A percentile compares a stretch with the other conserved stretches of the same genome.
Evolutionary conservation across 2,797 vertebrate genomes (phyloP).

Genomic region (Smutsia gigantea): DNA sequence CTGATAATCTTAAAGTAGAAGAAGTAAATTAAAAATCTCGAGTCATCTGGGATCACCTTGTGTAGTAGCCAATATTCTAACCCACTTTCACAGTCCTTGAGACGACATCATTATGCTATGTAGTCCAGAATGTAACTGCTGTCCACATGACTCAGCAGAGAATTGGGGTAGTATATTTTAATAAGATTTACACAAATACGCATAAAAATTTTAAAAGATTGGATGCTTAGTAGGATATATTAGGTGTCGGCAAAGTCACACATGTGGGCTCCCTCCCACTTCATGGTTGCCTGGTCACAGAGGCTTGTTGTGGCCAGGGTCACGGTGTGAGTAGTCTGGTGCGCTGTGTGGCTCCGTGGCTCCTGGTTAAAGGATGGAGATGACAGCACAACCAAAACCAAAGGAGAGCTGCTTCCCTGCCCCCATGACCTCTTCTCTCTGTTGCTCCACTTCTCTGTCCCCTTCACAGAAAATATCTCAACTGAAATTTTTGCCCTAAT

Average conservation of each 20-base stretch:
- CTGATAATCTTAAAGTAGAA: neutral
- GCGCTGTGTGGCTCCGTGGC: neutral
- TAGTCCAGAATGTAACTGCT: neutral
- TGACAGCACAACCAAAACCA: neutral
- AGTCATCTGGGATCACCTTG: neutral
- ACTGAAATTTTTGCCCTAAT: neutral
- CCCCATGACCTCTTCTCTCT: neutral
- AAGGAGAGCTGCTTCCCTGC: neutral
- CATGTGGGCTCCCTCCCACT: neutral
- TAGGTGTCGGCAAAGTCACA: neutral
- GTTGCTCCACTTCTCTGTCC: neutral
- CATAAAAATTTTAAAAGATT: neutral
- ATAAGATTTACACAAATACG: neutral
- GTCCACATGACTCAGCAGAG: neutral
- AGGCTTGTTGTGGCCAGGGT: neutral
- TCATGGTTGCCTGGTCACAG: neutral
- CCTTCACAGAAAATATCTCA: neutral
- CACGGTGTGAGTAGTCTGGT: neutral
- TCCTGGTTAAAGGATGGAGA: constrained; percentile 21
- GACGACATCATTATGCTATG: neutral
- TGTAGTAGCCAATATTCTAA: neutral
- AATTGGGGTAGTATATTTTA: neutral
- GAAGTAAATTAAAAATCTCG: constrained; percentile 12
- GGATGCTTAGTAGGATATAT: neutral
- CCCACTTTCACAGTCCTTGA: neutral